These are phyloP conservation scores for Diploptera punctata DNA, from an alignment of 2,888 invertebrate species.

Conservation along the genomic window DNA sequence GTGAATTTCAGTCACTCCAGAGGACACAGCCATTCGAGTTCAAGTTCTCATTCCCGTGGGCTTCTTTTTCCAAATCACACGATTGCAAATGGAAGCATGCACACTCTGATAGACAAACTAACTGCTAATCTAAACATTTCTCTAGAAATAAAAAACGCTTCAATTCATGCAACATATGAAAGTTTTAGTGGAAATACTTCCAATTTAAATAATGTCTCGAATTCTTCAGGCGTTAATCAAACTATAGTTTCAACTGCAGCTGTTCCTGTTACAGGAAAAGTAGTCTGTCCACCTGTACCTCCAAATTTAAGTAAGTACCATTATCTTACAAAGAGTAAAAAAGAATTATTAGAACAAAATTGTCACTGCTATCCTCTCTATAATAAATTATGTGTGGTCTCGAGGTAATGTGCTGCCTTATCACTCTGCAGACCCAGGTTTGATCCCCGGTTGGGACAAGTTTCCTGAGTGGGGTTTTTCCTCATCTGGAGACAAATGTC, in stretches of 20 bases:
- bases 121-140: background rate
- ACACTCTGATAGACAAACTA: background rate
- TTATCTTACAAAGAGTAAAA: background rate
- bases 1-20: constrained; percentile 36
- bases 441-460: too few species aligned
- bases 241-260: background rate
- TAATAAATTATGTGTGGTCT: too few species aligned
- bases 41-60: background rate
- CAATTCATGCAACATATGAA: background rate
- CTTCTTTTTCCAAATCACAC: constrained; percentile 12
- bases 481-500: too few species aligned
- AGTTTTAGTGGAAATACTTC: background rate
- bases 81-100: constrained; percentile 1
- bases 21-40: constrained; percentile 1
- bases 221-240: constrained; percentile 33
- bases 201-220: background rate
- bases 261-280: constrained; percentile 42
- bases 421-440: too few species aligned
- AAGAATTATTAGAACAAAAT: constrained; percentile 18
- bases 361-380: too few species aligned
- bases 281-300: constrained; percentile 66
- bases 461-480: too few species aligned
- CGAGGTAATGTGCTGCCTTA: too few species aligned
- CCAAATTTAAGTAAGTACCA: constrained; percentile 51
- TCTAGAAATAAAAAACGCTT: background rate